Evolutionary conservation across 2,113 vertebrate species (phyloP), one percentile per base, ranked within the genome.

Genomic region (Xiphophorus maculatus): DNA sequence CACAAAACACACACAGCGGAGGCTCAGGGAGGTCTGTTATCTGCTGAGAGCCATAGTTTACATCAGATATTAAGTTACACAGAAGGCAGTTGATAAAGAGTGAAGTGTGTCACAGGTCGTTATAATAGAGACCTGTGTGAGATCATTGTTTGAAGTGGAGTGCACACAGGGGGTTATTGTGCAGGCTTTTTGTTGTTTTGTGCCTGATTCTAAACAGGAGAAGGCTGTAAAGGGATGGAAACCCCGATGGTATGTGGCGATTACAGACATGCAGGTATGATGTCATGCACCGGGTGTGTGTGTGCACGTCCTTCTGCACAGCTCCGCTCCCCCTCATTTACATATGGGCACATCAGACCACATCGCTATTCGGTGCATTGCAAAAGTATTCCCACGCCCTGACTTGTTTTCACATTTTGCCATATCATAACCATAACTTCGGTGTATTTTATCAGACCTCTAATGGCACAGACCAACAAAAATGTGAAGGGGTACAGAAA

Each of bases 211-310:
- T 92, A 80, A 94, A 91, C 86, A 89, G 82, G 88, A 88, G 85
- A 88, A 89, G 74, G 77, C 84, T 72, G 74, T 22, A 28, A 71
- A 89, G 69, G 70, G 84, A 89, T 91, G 84, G 90, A 93, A 93
- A 92, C 75, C 77, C 67, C 71, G 94, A 95, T 95, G 93, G 93
- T 87, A 94, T 93, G 92, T 74, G 71, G 74, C 69, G 94, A 95
- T 95, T 91, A 94, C 79, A 70, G 73, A 80, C 86, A 93, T 95
- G 92, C 91, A 92, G 94, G 93, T 91, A 92, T 94, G 93, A 94
- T 88, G 90, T 94, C 90, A 94, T 87, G 65, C 60, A 37, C 69
- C 75, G 80, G 82, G 85, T 72, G 91, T 89, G 86, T 89, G 70
- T 30, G 74, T 2, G 76, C 66, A 51, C 87, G 62, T 51, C 37